Conservation (phyloP, 1,140 invertebrate genomes). For the Rhyzopertha dominica region DNA sequence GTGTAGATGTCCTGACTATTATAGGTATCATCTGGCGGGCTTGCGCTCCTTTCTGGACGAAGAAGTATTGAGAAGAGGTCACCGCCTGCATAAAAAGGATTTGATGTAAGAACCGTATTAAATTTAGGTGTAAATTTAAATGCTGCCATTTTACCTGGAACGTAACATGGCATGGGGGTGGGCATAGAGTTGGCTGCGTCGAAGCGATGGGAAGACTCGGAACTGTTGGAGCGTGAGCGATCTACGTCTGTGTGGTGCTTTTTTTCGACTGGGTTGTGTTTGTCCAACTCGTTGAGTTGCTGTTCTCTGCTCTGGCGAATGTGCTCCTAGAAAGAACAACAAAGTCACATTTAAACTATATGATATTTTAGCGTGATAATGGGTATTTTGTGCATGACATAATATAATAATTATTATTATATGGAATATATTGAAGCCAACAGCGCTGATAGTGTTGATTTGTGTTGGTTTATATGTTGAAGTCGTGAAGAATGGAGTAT, state of each 20-base stretch:
- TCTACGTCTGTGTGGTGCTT: conserved; percentile 30
- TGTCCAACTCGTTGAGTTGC: conserved; percentile 64
- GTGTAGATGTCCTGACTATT: conserved; percentile 34
- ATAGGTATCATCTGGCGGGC: conserved; percentile 36
- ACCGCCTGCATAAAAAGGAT: no score
- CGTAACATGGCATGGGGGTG: conserved; percentile 46
- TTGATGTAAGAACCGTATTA: no score
- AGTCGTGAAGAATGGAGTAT: no score
- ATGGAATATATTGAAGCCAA: no score
- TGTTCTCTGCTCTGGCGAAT: conserved; percentile 73
- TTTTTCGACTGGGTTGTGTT: conserved; percentile 38
- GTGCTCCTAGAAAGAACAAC: conserved; percentile 68
- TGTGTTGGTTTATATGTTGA: no score
- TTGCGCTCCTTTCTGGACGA: conserved; percentile 33
- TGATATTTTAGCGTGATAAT: no score
- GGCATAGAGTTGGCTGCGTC: conserved; percentile 30
- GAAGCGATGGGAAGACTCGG: conserved; percentile 38
- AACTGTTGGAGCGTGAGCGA: conserved; percentile 29
- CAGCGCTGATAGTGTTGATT: no score
- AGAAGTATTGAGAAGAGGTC: conserved; percentile 48
- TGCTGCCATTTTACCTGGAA: no score
- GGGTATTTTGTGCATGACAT: no score
- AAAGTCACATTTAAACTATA: no score
- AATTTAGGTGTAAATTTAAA: no score
- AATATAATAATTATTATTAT: no score